Evolutionary conservation across 2,113 vertebrate genomes (phyloP), one percentile per base, ranked within the genome.

Genomic region (Electrona antarctica): DNA sequence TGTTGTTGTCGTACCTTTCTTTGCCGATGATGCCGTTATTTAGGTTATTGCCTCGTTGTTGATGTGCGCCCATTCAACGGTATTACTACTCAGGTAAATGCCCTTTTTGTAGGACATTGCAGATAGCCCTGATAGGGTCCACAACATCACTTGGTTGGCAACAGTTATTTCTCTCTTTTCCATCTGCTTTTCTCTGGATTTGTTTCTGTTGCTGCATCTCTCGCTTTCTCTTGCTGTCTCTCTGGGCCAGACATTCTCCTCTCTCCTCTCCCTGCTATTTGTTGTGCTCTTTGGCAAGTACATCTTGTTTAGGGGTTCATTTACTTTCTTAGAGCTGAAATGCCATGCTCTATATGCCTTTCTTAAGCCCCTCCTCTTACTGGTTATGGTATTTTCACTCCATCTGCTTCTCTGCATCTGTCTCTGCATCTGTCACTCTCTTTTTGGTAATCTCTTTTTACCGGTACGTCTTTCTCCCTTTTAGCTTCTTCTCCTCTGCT

Each of bases 81-180:
- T 84, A 83, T 85, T 85, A 78, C 55, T 14, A 67, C 76, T 70
- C 86, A 88, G 85, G 86, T 90, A 88, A 86, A 86, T 77, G 82
- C 59, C 69, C 76, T 72, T 73, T 64, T 71, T 77, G 72, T 68
- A 47, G 61, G 70, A 72, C 52, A 69, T 76, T 59, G 48, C 54
- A 61, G 69, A 21, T 60, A 52, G 46, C 49, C 76, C 58, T 77
- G 49, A 47, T 14, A 61, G 60, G 71, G n/a, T 41, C 33, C 33
- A 41, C 33, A 41, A 41, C 33, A 41, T 41, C 33, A 41, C 33
- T 41, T 45, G 15, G 21, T 67, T 64, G 64, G 14, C 50, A 56
- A 50, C n/a, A 63, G 59, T 69, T 63, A 59, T 59, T 62, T 63
- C 28, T 48, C n/a, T 75, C 21, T 71, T 52, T 55, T 59, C 60